A percentile compares a stretch with the other conserved stretches of the same genome.
These are phyloP conservation scores for Trichogramma pretiosum DNA, from an alignment of 1,140 invertebrate genomes.

Conservation along the genomic window DNA sequence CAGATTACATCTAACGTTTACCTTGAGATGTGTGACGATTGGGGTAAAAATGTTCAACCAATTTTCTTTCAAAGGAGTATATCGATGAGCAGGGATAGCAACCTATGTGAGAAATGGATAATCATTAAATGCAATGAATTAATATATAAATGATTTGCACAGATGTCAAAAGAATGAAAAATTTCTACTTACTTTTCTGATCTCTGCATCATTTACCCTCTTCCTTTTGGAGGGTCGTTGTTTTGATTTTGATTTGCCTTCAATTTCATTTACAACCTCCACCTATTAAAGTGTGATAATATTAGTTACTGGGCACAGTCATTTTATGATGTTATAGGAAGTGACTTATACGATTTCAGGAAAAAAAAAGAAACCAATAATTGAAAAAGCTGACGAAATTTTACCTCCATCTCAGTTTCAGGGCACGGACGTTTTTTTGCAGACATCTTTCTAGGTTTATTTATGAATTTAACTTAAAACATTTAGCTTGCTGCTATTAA, in stretches of 20 bases:
- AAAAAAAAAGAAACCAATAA: too few species aligned
- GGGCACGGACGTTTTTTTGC: too few species aligned
- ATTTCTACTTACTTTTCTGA: conserved; percentile 45
- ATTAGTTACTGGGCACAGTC: too few species aligned
- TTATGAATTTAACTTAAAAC: too few species aligned
- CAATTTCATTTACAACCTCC: conserved; percentile 55
- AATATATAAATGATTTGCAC: not conserved
- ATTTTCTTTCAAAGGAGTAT: conserved; percentile 88
- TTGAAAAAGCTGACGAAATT: too few species aligned
- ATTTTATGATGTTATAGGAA: too few species aligned
- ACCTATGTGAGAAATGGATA: conserved; percentile 44
- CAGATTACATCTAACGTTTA: conserved; percentile 92
- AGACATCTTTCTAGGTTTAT: too few species aligned
- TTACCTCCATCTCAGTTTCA: too few species aligned
- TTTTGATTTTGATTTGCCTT: conserved; percentile 48
- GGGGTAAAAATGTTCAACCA: conserved; percentile 97
- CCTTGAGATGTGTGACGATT: conserved; percentile 86
- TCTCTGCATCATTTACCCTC: conserved; percentile 42
- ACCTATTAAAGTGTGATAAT: conserved; percentile 8
- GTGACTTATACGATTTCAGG: too few species aligned
- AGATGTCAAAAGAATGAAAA: conserved; percentile 6
- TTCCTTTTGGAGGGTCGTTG: conserved; percentile 47
- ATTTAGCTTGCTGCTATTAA: too few species aligned
- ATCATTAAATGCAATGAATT: conserved; percentile 7
- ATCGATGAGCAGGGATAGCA: conserved; percentile 66